These are phyloP conservation scores for Sussaba pulchella DNA, from an alignment of 2,888 invertebrate genomes.

Conservation along the genomic window DNA sequence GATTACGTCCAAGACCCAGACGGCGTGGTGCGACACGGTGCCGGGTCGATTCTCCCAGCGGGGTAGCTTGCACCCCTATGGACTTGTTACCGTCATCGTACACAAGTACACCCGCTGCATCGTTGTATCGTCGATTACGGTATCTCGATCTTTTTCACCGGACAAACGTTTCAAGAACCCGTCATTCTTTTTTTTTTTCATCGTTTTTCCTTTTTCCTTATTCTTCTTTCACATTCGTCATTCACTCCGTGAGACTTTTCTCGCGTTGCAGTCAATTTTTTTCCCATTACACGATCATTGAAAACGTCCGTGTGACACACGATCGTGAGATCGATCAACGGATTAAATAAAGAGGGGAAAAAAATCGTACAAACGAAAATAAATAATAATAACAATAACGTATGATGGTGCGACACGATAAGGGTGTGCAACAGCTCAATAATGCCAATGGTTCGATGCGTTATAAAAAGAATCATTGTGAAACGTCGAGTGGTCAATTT, in stretches of 20 bases:
- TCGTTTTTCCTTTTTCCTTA: neutral
- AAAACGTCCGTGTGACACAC: neutral
- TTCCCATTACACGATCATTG: conserved; percentile 36
- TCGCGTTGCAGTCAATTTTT: conserved; percentile 44
- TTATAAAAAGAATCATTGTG: conserved; percentile 33
- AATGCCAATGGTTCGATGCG: conserved; percentile 1
- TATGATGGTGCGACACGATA: neutral
- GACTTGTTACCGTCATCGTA: conserved; percentile 49
- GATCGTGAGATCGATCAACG: conserved; percentile 26
- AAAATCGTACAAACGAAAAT: neutral
- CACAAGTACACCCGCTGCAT: conserved; percentile 20
- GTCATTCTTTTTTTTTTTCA: conserved; percentile 20
- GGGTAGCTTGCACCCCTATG: conserved; percentile 63
- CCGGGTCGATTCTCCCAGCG: conserved; percentile 64
- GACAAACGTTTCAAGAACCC: conserved; percentile 41
- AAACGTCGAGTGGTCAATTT: conserved; percentile 7
- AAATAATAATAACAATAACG: neutral
- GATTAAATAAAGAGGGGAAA: neutral
- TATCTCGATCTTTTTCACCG: conserved; percentile 61
- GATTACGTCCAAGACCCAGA: conserved; percentile 64
- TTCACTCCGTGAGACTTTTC: conserved; percentile 27
- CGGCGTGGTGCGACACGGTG: conserved; percentile 8
- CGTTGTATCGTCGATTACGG: conserved; percentile 54
- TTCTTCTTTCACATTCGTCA: conserved; percentile 13
- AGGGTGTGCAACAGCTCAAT: neutral